These are phyloP conservation scores for Microcebus tavaratra DNA, from an alignment of 2,113 vertebrate species.

Conservation along the genomic window DNA sequence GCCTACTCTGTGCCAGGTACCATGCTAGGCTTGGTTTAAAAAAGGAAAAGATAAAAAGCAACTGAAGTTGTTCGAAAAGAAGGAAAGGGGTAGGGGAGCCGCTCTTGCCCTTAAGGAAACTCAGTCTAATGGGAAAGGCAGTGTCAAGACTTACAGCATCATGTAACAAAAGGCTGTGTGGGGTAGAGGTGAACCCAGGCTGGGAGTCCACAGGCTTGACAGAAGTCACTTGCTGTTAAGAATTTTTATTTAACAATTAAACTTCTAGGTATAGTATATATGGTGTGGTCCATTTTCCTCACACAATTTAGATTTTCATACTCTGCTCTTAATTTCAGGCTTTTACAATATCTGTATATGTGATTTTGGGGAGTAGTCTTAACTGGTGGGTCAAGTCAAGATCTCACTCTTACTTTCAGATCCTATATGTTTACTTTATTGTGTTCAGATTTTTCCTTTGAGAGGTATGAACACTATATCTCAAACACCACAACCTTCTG, in stretches of 20 bases:
- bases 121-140: not conserved
- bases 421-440: not conserved
- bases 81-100: too few species aligned
- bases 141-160: not conserved
- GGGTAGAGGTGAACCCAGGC: not conserved
- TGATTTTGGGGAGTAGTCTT: not conserved
- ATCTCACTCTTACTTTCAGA: not conserved
- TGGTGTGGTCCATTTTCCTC: not conserved
- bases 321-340: slow-evolving; percentile 13
- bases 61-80: too few species aligned
- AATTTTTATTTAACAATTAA: slow-evolving; percentile 20
- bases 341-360: not conserved
- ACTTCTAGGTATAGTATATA: not conserved
- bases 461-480: not conserved
- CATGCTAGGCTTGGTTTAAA: not conserved
- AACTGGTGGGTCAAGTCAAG: not conserved
- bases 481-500: not conserved
- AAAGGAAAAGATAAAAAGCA: not conserved
- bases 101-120: not conserved
- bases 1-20: not conserved
- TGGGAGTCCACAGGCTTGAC: not conserved
- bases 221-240: not conserved
- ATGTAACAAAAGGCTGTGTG: not conserved
- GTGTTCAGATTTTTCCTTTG: not conserved
- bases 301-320: slow-evolving; percentile 21